Evolutionary conservation across 2,113 vertebrate species (phyloP).

Genomic region (Seriola rivoliana): DNA sequence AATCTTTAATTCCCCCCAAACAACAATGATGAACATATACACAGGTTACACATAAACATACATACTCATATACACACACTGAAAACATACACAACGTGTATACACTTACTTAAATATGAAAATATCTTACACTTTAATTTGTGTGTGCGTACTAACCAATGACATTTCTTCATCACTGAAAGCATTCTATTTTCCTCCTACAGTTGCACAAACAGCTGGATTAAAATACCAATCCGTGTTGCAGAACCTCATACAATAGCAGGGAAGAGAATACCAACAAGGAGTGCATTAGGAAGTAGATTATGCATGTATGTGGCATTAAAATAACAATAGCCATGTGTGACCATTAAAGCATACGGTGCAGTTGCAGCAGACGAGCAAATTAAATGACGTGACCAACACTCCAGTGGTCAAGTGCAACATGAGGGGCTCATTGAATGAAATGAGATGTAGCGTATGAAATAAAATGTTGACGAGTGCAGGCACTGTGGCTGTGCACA

Average conservation of each 20-base stretch:
- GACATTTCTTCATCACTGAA: not conserved
- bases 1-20: conserved; percentile 43
- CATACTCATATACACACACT: not conserved
- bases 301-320: conserved; percentile 16
- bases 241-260: not conserved
- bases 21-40: conserved; percentile 10
- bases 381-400: conserved; percentile 22
- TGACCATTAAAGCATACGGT: conserved; percentile 10
- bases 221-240: not conserved
- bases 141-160: not conserved
- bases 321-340: conserved; percentile 1
- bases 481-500: not conserved
- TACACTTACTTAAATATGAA: not conserved
- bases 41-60: conserved; percentile 19
- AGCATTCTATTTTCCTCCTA: not conserved
- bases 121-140: not conserved
- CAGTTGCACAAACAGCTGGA: not conserved
- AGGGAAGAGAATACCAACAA: not conserved
- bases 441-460: conserved; percentile 12
- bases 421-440: conserved; percentile 24
- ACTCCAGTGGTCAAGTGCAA: conserved; percentile 41
- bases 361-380: conserved; percentile 32
- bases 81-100: not conserved
- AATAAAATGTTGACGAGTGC: conserved; percentile 7
- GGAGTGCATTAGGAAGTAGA: not conserved